Percentiles rank a stretch among this genome's conserved stretches.
These are phyloP conservation scores for Mohoua ochrocephala DNA, from an alignment of 2,113 vertebrate species.

Conservation along the genomic window DNA sequence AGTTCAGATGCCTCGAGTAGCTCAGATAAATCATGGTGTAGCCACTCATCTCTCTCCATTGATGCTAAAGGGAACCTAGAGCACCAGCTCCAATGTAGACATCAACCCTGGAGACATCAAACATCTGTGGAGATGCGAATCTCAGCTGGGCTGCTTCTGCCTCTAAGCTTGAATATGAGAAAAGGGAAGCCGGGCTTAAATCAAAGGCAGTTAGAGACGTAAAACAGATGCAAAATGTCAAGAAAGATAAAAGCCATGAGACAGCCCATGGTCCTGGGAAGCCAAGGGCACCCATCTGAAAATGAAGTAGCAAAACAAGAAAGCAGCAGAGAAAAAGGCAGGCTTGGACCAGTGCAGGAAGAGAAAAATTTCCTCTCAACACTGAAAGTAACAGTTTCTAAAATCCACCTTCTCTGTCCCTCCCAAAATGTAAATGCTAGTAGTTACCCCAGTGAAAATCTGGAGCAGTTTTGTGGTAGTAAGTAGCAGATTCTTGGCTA, in stretches of 20 bases:
- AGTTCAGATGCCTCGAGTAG: neutral
- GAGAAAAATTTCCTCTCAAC: constrained; percentile 37
- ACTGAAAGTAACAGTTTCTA: constrained; percentile 39
- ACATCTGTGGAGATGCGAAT: neutral
- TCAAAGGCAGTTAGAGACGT: neutral
- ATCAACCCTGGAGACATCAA: neutral
- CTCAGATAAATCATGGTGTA: neutral
- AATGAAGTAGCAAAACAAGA: neutral
- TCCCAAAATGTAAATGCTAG: constrained; percentile 53
- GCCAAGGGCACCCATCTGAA: neutral
- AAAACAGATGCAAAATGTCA: neutral
- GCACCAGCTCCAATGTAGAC: neutral
- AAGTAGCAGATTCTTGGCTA: constrained; percentile 67
- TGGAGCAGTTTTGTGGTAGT: constrained; percentile 46
- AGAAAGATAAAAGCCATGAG: neutral
- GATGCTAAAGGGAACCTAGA: neutral
- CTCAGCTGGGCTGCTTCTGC: neutral
- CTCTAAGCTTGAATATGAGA: neutral
- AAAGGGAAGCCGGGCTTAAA: neutral
- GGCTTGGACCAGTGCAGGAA: neutral
- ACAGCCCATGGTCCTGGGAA: neutral
- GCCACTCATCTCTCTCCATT: neutral
- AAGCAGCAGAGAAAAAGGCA: neutral
- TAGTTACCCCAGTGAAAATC: constrained; percentile 45
- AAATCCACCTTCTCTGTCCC: constrained; percentile 52